Conservation (phyloP, 2,113 vertebrate genomes). For the Cepphus grylle region DNA sequence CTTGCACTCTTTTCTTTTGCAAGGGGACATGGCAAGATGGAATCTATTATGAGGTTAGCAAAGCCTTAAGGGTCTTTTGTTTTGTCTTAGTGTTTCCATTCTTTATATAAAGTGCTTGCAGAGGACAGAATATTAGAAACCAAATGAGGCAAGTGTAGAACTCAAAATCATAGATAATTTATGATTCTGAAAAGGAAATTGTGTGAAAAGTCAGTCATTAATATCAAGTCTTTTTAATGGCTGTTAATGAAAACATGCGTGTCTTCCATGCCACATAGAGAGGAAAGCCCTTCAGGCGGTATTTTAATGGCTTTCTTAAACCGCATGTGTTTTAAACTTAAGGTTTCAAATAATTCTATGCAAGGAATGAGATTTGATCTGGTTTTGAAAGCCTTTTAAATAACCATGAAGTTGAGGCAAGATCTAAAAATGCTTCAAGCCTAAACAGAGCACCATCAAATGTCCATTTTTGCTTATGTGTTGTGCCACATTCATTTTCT, state of each 20-base stretch:
- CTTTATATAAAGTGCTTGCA: neutral
- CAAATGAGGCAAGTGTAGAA: neutral
- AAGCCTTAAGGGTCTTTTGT: neutral
- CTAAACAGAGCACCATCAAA: neutral
- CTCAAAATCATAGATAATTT: neutral
- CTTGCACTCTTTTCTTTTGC: neutral
- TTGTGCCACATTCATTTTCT: neutral
- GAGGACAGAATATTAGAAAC: neutral
- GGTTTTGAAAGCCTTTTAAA: neutral
- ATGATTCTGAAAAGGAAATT: slow-evolving; percentile 3
- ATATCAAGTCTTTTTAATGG: slow-evolving; percentile 27
- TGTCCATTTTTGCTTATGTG: neutral
- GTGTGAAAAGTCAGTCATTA: neutral
- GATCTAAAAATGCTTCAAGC: neutral
- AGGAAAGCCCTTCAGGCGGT: neutral
- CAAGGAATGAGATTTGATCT: neutral
- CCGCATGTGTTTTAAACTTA: neutral
- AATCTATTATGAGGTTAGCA: neutral
- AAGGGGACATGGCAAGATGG: neutral
- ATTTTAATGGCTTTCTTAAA: neutral
- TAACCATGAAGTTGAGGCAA: neutral
- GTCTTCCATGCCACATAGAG: neutral
- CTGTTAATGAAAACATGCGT: neutral
- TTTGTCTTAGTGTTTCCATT: neutral
- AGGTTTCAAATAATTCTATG: neutral